These are phyloP conservation scores for Saxicola maurus DNA, from an alignment of 2,797 vertebrate species.

Conservation along the genomic window DNA sequence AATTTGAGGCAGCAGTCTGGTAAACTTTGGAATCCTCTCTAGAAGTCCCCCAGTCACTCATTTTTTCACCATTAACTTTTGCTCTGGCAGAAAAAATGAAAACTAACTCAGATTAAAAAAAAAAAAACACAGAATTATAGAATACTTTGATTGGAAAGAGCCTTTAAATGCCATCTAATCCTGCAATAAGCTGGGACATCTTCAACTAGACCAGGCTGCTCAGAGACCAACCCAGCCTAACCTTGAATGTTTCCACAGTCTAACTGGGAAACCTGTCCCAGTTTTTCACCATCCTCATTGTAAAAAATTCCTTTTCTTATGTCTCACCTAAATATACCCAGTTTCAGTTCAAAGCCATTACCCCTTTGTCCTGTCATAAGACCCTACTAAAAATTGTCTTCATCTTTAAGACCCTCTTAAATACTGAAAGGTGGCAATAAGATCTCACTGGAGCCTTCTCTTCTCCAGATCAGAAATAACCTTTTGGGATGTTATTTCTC, in stretches of 20 bases:
- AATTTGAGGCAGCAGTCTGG: background rate
- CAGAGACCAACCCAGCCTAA: background rate
- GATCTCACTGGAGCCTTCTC: background rate
- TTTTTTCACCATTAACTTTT: background rate
- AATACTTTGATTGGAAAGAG: background rate
- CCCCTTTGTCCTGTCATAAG: background rate
- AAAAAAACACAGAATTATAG: background rate
- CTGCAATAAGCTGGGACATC: background rate
- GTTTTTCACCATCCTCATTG: accelerated
- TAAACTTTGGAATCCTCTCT: background rate
- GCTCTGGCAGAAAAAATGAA: background rate
- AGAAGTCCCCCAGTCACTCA: background rate
- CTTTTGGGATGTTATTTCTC: background rate
- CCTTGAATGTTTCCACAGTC: background rate
- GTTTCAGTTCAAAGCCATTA: background rate
- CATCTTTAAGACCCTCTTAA: background rate
- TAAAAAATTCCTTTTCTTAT: background rate
- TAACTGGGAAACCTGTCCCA: background rate
- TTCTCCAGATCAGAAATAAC: background rate
- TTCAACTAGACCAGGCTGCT: background rate
- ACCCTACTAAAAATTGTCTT: background rate
- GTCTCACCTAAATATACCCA: background rate
- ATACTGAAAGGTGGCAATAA: background rate
- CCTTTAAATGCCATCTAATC: background rate
- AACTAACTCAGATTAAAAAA: background rate